phyloP scores from a whole-genome alignment of 2,797 vertebrate species.

The Tamandua tetradactyla region DNA sequence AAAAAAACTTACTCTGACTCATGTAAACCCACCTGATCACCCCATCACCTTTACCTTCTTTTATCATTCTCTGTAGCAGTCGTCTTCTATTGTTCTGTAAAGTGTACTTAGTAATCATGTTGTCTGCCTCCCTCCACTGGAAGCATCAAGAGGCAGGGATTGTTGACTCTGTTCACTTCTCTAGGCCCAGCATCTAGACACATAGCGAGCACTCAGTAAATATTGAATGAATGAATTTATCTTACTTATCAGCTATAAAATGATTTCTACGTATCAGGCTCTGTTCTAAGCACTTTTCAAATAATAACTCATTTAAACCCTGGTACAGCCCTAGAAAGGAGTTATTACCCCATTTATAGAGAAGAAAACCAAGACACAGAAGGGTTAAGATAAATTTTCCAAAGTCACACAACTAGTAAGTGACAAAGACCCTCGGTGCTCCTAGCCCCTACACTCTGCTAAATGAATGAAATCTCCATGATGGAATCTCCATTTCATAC shows the following conservation, averaged over 20 bases:
- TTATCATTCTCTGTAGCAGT: background rate
- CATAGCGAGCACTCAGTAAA: background rate
- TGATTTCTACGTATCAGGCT: background rate
- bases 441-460: background rate
- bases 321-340: background rate
- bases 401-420: background rate
- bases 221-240: background rate
- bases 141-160: background rate
- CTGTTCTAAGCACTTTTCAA: background rate
- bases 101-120: background rate
- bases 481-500: background rate
- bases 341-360: background rate
- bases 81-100: background rate
- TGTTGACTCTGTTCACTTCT: background rate
- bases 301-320: conserved; percentile 22
- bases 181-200: background rate
- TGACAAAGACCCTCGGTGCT: background rate
- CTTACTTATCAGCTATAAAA: background rate
- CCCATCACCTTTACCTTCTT: background rate
- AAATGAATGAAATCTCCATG: background rate
- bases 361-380: background rate
- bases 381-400: background rate
- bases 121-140: background rate
- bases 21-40: background rate
- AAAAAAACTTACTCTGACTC: background rate